Conservation (phyloP, 2,888 invertebrate species). For the Hemithea aestivaria region DNA sequence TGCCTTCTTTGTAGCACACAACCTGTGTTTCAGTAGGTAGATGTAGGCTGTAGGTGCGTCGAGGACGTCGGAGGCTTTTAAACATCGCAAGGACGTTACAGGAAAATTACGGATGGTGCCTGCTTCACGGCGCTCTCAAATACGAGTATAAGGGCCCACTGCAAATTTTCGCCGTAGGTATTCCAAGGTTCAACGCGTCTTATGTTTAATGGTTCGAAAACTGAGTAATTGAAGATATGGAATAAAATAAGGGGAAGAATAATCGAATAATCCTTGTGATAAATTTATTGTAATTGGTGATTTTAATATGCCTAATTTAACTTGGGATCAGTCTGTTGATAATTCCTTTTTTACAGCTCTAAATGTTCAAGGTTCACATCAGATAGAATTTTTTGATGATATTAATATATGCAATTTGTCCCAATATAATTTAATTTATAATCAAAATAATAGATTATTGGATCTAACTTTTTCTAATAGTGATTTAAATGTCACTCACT, state of each 20-base stretch:
- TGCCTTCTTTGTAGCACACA: conserved; percentile 49
- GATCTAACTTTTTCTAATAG: too few relatives aligned
- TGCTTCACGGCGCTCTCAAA: conserved; percentile 9
- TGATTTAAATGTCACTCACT: too few relatives aligned
- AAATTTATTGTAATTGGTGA: too few relatives aligned
- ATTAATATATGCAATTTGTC: conserved; percentile 8
- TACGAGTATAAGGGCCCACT: conserved; percentile 5
- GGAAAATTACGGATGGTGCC: conserved; percentile 13
- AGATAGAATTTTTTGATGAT: conserved; percentile 6
- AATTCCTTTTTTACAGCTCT: background rate
- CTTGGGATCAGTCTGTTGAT: background rate
- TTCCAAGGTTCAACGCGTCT: too few relatives aligned
- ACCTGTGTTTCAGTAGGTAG: conserved; percentile 21
- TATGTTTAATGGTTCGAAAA: too few relatives aligned
- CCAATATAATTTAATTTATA: conserved; percentile 5
- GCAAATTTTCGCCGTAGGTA: too few relatives aligned
- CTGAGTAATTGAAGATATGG: too few relatives aligned
- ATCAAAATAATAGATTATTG: too few relatives aligned
- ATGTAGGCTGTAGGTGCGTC: conserved; percentile 21
- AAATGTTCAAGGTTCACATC: conserved; percentile 5
- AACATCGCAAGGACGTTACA: conserved; percentile 15
- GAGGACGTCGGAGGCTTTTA: conserved; percentile 24
- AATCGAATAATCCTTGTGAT: too few relatives aligned
- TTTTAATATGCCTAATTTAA: background rate
- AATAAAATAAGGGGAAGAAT: too few relatives aligned